Evolutionary conservation across 2,888 invertebrate genomes (phyloP), one percentile per base, ranked within the genome.

Genomic region (Melieria picta): DNA sequence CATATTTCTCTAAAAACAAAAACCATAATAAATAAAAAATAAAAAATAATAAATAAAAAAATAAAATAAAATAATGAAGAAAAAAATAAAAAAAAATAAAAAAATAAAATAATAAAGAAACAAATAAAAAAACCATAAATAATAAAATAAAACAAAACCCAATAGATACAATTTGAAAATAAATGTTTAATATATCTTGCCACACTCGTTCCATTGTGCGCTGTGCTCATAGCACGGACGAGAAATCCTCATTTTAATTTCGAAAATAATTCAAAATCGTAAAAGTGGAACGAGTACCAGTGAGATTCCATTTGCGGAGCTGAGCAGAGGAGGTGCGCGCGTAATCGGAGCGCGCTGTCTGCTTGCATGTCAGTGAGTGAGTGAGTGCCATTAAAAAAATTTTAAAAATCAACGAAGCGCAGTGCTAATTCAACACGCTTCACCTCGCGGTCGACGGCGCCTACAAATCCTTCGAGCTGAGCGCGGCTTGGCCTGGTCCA

Each of bases 381-480:
- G 30, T 13, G 57, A 57, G 57, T 30, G 10, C 30, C 57, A 57
- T 57, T 57, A 30, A 30, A 30, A 57, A 56, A 13, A 57, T 16
- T 30, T 57, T 57, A 30, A 57, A 16, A 57, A 30, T 57, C 57
- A 57, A 57, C 57, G 57, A 57, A 57, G 30, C 52, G 52, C 52
- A n/a, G 52, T 52, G 52, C 52, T n/a, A 7, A 52, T 13, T 52
- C 52, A 52, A 52, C 52, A 9, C 50, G 11, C 50, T 50, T 52
- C 30, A 30, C 30, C 30, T 30, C 30, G 30, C 30, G 30, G 30
- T 30, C 30, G 30, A 2, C 30, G 30, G 30, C 3, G 30, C 30
- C 30, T 30, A 30, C 30, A 30, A 30, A 30, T 3, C 3, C 3
- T 30, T 30, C n/a, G 43, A 43, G 48, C n/a, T 10, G 48, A 13